Conservation (phyloP, 2,797 vertebrate species). For the Lophotriccus pileatus region DNA sequence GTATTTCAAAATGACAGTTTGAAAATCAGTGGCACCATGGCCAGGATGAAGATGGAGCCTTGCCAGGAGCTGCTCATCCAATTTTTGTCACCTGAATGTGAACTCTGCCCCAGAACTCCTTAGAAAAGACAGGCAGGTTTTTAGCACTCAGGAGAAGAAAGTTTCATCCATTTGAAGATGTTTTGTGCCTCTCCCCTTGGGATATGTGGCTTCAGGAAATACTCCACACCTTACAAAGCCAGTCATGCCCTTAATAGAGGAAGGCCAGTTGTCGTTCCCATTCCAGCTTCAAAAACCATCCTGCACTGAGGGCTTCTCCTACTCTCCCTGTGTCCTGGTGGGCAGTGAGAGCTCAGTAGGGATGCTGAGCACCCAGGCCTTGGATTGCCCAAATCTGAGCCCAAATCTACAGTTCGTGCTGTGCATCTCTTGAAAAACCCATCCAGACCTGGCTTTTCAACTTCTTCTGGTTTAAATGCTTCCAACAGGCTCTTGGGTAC, state of each 20-base stretch:
- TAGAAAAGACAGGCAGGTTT: neutral
- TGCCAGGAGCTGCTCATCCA: neutral
- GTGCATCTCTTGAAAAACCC: neutral
- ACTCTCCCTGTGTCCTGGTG: accelerated
- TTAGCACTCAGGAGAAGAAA: accelerated
- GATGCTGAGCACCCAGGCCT: too few relatives aligned
- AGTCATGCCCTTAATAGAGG: neutral
- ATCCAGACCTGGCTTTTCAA: neutral
- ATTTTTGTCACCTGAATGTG: neutral
- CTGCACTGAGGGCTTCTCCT: accelerated
- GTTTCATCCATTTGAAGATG: neutral
- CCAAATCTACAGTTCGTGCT: accelerated
- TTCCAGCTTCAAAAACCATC: neutral
- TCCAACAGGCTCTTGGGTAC: neutral
- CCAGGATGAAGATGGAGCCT: neutral
- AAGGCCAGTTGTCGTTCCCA: accelerated
- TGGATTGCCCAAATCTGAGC: neutral
- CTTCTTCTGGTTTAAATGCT: neutral
- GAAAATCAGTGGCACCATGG: accelerated
- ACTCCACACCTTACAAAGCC: neutral
- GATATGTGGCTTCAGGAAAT: neutral
- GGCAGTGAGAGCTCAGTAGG: accelerated
- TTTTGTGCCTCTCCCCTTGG: neutral
- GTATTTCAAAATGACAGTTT: neutral
- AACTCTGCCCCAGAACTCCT: neutral